Evolutionary conservation across 92 coral and sea anemone genomes (phyloP).

Genomic region (Palythoa caribaeorum): DNA sequence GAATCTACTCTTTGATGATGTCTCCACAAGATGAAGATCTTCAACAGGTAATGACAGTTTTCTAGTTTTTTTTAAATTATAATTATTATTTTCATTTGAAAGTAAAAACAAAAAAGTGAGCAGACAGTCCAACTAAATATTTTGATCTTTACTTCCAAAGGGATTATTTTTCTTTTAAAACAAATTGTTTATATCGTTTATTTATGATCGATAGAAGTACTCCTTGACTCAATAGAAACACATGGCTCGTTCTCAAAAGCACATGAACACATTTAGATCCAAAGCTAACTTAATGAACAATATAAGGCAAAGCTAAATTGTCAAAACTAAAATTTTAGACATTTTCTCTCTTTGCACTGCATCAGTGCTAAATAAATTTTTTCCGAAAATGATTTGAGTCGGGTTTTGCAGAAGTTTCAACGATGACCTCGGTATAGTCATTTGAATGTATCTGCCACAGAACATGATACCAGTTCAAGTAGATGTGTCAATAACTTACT

Average conservation of each 20-base stretch:
- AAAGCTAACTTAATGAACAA: neutral
- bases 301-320: neutral
- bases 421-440: neutral
- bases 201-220: neutral
- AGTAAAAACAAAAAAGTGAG: neutral
- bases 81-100: neutral
- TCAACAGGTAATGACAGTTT: slow-evolving; percentile 64
- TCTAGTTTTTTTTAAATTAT: no score
- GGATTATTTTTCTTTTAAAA: neutral
- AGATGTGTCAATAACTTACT: neutral
- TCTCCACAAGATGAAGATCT: slow-evolving; percentile 80
- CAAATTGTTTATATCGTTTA: neutral
- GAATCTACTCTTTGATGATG: slow-evolving; percentile 81
- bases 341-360: neutral
- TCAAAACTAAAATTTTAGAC: neutral
- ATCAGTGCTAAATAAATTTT: neutral
- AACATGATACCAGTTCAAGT: neutral
- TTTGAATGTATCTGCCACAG: neutral
- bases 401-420: neutral
- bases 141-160: neutral
- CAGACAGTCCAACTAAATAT: neutral
- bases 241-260: neutral
- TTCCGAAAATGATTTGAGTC: neutral
- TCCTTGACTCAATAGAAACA: neutral
- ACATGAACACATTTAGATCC: neutral